These are phyloP conservation scores for Empis livida DNA, from an alignment of 2,888 invertebrate species.

Conservation along the genomic window DNA sequence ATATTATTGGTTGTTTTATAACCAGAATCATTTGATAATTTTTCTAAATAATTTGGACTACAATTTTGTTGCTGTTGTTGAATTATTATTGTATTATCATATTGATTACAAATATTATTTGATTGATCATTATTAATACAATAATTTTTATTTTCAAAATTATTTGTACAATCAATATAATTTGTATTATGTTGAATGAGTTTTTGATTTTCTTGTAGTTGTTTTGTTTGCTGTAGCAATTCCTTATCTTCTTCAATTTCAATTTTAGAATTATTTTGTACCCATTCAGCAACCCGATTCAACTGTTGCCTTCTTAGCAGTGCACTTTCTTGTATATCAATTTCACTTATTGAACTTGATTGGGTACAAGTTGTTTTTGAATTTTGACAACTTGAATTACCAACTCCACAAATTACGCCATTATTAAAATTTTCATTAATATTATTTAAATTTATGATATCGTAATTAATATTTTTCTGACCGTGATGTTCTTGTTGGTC, in stretches of 20 bases:
- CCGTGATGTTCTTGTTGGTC: constrained; percentile 8
- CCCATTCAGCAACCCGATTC: constrained; percentile 64
- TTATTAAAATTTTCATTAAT: neutral
- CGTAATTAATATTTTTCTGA: neutral
- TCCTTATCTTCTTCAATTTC: constrained; percentile 27
- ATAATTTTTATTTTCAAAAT: neutral
- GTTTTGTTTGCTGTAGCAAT: constrained; percentile 11
- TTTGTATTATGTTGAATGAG: constrained; percentile 3
- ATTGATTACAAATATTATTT: constrained; percentile 3
- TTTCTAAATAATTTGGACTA: constrained; percentile 18
- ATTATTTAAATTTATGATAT: neutral
- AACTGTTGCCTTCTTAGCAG: constrained; percentile 48
- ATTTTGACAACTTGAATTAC: constrained; percentile 22
- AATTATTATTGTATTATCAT: constrained; percentile 17
- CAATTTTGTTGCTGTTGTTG: constrained; percentile 20
- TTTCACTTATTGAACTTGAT: constrained; percentile 31
- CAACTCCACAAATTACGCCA: neutral
- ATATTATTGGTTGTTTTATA: constrained; percentile 27
- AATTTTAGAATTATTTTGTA: constrained; percentile 48
- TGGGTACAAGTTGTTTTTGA: constrained; percentile 22
- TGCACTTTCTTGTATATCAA: constrained; percentile 36
- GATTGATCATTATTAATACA: neutral
- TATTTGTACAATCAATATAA: neutral
- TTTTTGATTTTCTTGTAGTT: constrained; percentile 9
- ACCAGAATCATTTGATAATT: constrained; percentile 31